These are phyloP conservation scores for Valencia hispanica DNA, from an alignment of 2,797 vertebrate species.

Conservation along the genomic window DNA sequence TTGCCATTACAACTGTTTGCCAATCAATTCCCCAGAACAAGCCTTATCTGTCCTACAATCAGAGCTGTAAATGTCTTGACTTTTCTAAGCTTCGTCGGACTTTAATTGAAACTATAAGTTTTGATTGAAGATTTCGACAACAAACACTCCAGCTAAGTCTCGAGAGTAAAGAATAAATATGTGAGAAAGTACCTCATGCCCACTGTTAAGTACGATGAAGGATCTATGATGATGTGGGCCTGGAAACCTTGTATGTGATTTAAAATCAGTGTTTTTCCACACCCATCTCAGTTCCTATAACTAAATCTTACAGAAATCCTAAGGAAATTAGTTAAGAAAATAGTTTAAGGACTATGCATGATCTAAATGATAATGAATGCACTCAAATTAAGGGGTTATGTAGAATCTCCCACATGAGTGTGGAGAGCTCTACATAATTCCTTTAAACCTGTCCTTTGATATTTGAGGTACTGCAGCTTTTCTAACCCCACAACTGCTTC, in stretches of 20 bases:
- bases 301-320: neutral
- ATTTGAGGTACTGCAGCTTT: neutral
- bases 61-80: neutral
- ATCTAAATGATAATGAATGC: neutral
- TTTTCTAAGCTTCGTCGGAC: neutral
- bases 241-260: neutral
- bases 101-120: neutral
- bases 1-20: too few species aligned
- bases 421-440: neutral
- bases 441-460: neutral
- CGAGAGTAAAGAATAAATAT: neutral
- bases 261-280: too few species aligned
- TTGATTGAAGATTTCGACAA: neutral
- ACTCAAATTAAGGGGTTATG: neutral
- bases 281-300: too few species aligned
- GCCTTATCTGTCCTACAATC: neutral
- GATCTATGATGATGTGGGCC: neutral
- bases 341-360: neutral
- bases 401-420: neutral
- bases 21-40: neutral
- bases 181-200: neutral
- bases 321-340: neutral
- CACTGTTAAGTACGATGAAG: neutral
- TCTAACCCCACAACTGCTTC: neutral
- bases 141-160: neutral